Base-by-base conservation (phyloP, 2,888 invertebrate species). In the Papilio demoleus region DNA sequence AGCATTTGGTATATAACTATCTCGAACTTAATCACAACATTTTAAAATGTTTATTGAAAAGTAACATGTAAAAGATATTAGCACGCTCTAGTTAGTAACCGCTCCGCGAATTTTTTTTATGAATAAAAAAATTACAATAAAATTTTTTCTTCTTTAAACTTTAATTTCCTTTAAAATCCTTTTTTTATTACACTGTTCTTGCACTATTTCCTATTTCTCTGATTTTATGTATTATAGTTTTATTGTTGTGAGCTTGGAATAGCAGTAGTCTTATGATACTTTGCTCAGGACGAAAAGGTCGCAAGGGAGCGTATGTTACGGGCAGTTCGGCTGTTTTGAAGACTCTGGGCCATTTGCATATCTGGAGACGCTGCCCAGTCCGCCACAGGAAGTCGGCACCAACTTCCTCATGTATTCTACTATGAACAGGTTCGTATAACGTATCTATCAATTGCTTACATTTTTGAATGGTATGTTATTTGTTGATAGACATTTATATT, bases 281-380 rank as follows among this genome's bases (percentile, higher is more conserved):
- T n/a, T 11, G 1, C 6, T 40, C 83, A 95, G 97, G 81, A 93
- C 91, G 22, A 97, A 97, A 84, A 90, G 97, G 68, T 96, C 97
- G 17, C 96, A 96, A 71, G 95, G 96, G 72, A 94, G 94, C 71
- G 96, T 97, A 1, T 99, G 98, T 84, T 98, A 98, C 83, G 96
- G 95, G 22, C 97, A 97, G 72, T 94, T 98, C 65, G 98, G 98
- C 9, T 99, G 99, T 82, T 98, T 98, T 90, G 96, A 97, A 80
- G 97, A 97, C 79, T 95, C 97, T 4, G 98, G 98, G 0, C 97
- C 97, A 0, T 97, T 97, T 84, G 96, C 97, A 65, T 98, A 98
- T 83, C 89, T 98, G 85, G 98, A 98, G 89, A 97, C 97, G 92
- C 88, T 98, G 70, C 98, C 98, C 3, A 96, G 96, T 64, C 93